These are phyloP conservation scores for Callocephalon fimbriatum DNA, from an alignment of 2,113 vertebrate genomes.

Conservation along the genomic window DNA sequence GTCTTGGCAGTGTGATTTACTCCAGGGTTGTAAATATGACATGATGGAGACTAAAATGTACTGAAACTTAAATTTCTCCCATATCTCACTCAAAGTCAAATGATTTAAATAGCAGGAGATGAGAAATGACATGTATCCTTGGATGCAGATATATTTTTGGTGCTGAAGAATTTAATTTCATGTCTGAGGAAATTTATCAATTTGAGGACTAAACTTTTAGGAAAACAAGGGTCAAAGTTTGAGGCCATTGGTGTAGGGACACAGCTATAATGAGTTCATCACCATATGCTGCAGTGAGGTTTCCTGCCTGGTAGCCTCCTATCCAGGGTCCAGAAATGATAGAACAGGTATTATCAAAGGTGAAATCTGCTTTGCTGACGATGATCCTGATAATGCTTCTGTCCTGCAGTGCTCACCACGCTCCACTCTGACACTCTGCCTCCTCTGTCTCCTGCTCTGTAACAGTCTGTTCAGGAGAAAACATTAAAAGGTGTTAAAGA, in stretches of 20 bases:
- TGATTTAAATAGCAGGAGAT: slow-evolving; percentile 81
- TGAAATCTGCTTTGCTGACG: slow-evolving; percentile 36
- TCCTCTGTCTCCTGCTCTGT: neutral
- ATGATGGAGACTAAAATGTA: slow-evolving; percentile 76
- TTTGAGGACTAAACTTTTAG: slow-evolving; percentile 34
- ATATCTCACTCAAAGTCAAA: slow-evolving; percentile 78
- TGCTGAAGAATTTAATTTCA: slow-evolving; percentile 76
- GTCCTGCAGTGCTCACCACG: neutral
- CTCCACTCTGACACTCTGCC: neutral
- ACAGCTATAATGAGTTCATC: neutral
- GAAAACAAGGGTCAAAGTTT: slow-evolving; percentile 44
- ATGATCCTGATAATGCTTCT: neutral
- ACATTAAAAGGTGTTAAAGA: neutral
- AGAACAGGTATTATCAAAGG: neutral
- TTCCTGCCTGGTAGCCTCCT: neutral
- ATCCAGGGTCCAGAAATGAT: neutral
- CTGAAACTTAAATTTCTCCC: slow-evolving; percentile 79
- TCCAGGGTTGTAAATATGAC: slow-evolving; percentile 79
- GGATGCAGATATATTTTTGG: slow-evolving; percentile 76
- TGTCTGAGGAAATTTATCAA: slow-evolving; percentile 64
- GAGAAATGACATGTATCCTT: slow-evolving; percentile 76
- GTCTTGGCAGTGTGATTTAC: slow-evolving; percentile 80
- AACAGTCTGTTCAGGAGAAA: neutral
- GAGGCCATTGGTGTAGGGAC: neutral
- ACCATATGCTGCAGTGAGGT: neutral